Percentiles rank a stretch among this genome's conserved stretches.
phyloP scores from a whole-genome alignment of 2,113 vertebrate species.

The Edolisoma coerulescens region DNA sequence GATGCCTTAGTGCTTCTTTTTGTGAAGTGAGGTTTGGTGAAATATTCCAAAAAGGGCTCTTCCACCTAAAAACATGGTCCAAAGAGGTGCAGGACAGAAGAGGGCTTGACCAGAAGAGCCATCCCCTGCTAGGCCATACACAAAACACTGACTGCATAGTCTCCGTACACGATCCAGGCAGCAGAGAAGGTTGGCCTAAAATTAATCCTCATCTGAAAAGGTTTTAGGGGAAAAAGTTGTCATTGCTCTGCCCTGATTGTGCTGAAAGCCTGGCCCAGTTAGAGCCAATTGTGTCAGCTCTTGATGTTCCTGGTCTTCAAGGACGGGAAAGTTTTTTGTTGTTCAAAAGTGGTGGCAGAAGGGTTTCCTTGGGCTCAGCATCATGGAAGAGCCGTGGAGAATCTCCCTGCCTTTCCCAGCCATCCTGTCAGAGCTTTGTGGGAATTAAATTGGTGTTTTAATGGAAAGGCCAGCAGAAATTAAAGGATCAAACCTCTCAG shows the following conservation, averaged over 20 bases:
- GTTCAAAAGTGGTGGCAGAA: neutral
- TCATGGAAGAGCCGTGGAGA: rapidly evolving
- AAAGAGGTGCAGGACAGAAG: neutral
- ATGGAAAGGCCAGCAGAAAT: neutral
- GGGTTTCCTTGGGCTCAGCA: neutral
- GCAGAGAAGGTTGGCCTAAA: neutral
- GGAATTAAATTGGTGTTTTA: neutral
- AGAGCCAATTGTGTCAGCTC: neutral
- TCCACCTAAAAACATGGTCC: neutral
- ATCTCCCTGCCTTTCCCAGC: neutral
- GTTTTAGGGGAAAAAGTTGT: neutral
- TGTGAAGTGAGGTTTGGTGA: neutral
- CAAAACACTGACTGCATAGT: rapidly evolving
- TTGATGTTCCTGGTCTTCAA: neutral
- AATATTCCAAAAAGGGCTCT: neutral
- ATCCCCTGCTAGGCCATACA: neutral
- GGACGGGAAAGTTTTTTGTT: neutral
- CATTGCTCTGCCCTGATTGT: neutral
- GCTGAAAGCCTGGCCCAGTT: neutral
- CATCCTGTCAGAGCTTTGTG: rapidly evolving
- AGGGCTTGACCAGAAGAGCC: neutral
- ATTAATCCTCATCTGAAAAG: neutral
- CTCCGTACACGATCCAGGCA: neutral
- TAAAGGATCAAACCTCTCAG: neutral
- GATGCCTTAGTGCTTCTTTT: too few species aligned